Base-by-base conservation (phyloP, 2,888 invertebrate species). In the Dryomyza anilis region DNA sequence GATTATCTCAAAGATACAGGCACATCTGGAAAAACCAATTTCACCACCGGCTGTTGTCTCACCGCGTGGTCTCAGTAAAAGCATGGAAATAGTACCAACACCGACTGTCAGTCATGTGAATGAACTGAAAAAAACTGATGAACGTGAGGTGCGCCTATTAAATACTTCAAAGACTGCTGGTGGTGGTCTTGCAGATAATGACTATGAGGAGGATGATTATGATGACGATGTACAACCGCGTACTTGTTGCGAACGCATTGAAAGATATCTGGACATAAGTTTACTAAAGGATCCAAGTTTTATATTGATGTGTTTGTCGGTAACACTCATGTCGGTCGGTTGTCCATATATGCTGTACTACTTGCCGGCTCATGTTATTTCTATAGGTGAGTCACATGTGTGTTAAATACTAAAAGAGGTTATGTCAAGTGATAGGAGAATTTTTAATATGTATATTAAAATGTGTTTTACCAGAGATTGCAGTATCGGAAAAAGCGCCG, bases 311-410 rank as follows among this genome's bases (percentile, higher is more conserved):
- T 89, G 89, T 66, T 84, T 89, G 2, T 91, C 91, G 0, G 91
- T 91, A 10, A 89, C 89, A 1, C 85, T 91, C 2, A 90, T 91
- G 89, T 90, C 91, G 0, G 89, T 90, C 23, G 92, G 91, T 12
- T 91, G 91, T 3, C 91, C 91, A 0, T 91, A 91, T 78, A 90
- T 91, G 75, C 79, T 91, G 3, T 91, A 91, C 80, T 91, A 91
- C 74, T 81, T 92, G 48, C 92, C 92, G 0, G 91, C 91, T 0
- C 91, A 91, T 74, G 90, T 90, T 0, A 88, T 89, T 43, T 86
- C 89, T 0, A 85, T 84, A 1, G 91, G 91, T 45, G 68, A 67
- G 73, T 69, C 25, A n/a, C 14, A 36, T 6, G 14, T 3, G 43
- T 8, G 14, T n/a, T n/a, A n/a, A n/a, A n/a, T n/a, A n/a, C n/a